Base-by-base conservation (phyloP, 2,888 invertebrate genomes). In the Nomada ruficornis region DNA sequence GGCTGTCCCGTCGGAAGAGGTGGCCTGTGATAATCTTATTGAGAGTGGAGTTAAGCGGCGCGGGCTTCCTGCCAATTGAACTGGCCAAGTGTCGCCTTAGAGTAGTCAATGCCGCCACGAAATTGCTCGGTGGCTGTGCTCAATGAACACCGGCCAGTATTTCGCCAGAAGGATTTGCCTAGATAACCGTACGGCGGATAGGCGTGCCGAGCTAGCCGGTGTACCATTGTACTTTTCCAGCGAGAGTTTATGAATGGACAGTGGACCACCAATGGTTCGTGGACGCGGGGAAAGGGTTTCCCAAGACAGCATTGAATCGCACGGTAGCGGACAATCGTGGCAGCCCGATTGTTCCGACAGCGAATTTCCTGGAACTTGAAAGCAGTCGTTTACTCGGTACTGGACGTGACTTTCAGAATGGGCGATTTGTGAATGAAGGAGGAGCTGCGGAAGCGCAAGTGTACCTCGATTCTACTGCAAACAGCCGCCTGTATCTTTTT, bases 21-120 rank as follows among this genome's bases (percentile, higher is more conserved):
- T 80, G 71, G 70, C 83, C 85, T 85, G 86, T 91, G 90, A 91
- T 91, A 91, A 92, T 92, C 91, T 91, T 89, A 89, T 92, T 90
- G 90, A 91, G 88, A 85, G 84, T 86, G 85, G 90, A 92, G 92
- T 92, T 91, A 90, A 92, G 89, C 91, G 87, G 87, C 86, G 84
- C 89, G 89, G 90, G 91, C 90, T 91, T 92, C 92, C 92, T 93
- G 92, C 90, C 92, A 93, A 92, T 93, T 92, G 91, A 91, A 74
- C 81, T 80, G 80, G 87, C 88, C 89, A 90, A 91, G 90, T 91
- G 90, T 91, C 90, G 87, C 80, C 85, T 86, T 85, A 83, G 80
- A 82, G 80, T 82, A 87, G 87, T 89, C 86, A 88, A 90, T 88
- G 89, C 86, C 82, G 89, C 86, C 78, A 82, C 84, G 82, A 85